Evolutionary conservation across 2,113 vertebrate genomes (phyloP).

Genomic region (Stegostoma tigrinum): DNA sequence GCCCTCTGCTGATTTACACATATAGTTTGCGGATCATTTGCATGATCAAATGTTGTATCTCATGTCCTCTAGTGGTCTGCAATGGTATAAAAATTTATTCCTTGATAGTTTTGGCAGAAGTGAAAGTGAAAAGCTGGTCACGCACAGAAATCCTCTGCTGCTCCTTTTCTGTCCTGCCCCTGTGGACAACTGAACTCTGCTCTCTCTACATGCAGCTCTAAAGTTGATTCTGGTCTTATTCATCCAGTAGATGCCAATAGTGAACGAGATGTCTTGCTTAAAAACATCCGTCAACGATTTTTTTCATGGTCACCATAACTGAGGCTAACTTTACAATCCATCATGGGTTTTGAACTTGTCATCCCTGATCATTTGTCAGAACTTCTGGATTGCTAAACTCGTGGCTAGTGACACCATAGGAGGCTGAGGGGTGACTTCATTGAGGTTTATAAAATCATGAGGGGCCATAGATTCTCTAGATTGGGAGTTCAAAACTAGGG

Average conservation of each 20-base stretch:
- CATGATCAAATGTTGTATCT: background rate
- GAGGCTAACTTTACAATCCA: too few relatives aligned
- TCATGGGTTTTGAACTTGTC: too few relatives aligned
- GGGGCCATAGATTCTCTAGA: too few relatives aligned
- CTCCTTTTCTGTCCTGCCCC: background rate
- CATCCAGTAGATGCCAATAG: background rate
- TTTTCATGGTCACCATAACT: too few relatives aligned
- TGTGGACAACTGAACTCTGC: background rate
- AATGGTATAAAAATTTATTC: background rate
- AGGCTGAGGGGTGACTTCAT: too few relatives aligned
- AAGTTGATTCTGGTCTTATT: background rate
- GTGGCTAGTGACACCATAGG: too few relatives aligned
- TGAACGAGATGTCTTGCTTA: too few relatives aligned
- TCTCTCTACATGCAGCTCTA: background rate
- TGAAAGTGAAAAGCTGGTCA: background rate
- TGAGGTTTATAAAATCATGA: too few relatives aligned
- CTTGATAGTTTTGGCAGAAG: background rate
- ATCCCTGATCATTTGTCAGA: too few relatives aligned
- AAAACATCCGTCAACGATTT: too few relatives aligned
- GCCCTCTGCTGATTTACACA: background rate
- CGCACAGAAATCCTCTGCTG: background rate
- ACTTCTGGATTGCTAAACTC: too few relatives aligned
- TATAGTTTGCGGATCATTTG: background rate
- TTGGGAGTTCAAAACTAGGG: too few relatives aligned
- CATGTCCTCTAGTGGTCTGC: constrained; percentile 17